These are phyloP conservation scores for Eulemur rufifrons DNA, from an alignment of 2,113 vertebrate genomes.

Conservation along the genomic window DNA sequence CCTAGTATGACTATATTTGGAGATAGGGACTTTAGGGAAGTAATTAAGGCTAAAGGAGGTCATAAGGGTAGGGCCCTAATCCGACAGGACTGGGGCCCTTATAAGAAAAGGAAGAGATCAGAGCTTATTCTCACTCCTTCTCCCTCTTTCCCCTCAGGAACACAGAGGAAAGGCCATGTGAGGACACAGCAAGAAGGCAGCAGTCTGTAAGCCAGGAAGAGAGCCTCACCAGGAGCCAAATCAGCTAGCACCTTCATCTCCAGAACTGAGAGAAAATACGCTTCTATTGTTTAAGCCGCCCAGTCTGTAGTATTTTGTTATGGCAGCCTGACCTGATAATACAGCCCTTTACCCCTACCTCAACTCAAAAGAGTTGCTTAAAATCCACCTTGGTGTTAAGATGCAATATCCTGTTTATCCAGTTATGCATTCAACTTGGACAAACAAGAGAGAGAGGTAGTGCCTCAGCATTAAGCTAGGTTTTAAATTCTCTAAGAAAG, in stretches of 20 bases:
- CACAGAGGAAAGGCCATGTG: background rate
- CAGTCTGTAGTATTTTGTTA: background rate
- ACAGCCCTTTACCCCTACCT: background rate
- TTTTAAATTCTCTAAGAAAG: slow-evolving; percentile 47
- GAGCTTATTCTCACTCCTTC: background rate
- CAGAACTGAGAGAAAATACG: background rate
- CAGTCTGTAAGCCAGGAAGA: background rate
- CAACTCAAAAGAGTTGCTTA: background rate
- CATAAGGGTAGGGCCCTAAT: background rate
- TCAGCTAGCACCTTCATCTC: background rate
- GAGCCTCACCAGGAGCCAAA: background rate
- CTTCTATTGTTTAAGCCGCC: background rate
- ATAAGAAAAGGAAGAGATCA: background rate
- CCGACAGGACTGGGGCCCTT: background rate
- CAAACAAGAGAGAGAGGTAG: background rate
- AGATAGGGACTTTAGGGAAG: background rate
- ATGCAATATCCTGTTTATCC: slow-evolving; percentile 27
- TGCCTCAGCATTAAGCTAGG: background rate
- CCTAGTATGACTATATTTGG: background rate
- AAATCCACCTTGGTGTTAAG: background rate
- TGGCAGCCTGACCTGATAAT: background rate
- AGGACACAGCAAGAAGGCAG: background rate
- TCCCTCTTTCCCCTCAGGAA: background rate
- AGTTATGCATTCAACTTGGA: background rate
- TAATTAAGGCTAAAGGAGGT: background rate